Evolutionary conservation across 2,888 invertebrate genomes (phyloP).

Genomic region (Drosophila neotestacea): DNA sequence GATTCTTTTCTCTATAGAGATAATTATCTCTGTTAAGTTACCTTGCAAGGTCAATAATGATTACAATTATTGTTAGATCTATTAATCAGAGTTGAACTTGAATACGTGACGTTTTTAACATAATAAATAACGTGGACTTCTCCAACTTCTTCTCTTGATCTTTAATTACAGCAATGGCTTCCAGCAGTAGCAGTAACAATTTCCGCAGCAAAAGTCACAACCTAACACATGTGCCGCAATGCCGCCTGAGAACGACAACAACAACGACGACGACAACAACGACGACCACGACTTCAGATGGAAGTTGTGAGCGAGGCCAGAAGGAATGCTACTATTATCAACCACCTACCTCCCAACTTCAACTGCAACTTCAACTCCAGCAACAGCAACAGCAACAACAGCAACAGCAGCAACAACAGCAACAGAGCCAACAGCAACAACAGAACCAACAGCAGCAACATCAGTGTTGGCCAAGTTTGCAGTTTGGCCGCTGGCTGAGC

Average conservation of each 20-base stretch:
- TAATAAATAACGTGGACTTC: neutral
- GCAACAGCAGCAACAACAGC: conserved; percentile 34
- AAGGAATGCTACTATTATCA: conserved; percentile 74
- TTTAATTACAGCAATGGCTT: conserved; percentile 83
- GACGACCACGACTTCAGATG: conserved; percentile 46
- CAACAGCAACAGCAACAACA: conserved; percentile 33
- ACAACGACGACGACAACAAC: conserved; percentile 23
- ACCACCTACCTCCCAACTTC: conserved; percentile 70
- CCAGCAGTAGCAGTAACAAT: conserved; percentile 77
- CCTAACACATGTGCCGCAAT: conserved; percentile 69
- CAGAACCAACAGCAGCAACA: conserved; percentile 37
- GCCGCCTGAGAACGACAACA: conserved; percentile 67
- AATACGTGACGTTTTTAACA: conserved; percentile 15
- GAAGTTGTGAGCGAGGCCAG: conserved; percentile 52
- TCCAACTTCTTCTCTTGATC: neutral
- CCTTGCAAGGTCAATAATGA: conserved; percentile 13
- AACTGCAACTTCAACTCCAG: conserved; percentile 27
- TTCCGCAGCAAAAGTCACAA: conserved; percentile 66
- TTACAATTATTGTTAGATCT: conserved; percentile 1
- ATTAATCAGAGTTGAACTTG: neutral
- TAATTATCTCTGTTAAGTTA: neutral
- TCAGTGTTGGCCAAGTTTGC: conserved; percentile 57
- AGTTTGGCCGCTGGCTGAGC: conserved; percentile 65
- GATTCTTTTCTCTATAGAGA: no score
- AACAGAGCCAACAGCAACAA: conserved; percentile 32